These are phyloP conservation scores for Acyrthosiphon pisum DNA, from an alignment of 1,140 invertebrate species.

Conservation along the genomic window DNA sequence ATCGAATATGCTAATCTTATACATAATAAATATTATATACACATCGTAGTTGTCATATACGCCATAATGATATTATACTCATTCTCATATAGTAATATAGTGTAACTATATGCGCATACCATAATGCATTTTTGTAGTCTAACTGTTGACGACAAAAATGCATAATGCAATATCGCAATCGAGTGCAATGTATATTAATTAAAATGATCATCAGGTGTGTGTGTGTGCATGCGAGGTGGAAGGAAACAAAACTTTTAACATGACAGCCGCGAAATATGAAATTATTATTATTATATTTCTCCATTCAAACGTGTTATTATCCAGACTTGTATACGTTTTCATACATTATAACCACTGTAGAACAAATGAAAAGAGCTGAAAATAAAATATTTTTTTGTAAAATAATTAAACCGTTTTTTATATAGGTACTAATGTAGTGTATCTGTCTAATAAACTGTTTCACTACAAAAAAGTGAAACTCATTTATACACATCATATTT, in stretches of 20 bases:
- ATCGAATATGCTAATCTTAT: not conserved
- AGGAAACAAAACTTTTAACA: not conserved
- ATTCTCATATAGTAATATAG: not conserved
- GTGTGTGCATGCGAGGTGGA: not conserved
- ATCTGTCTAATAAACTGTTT: not conserved
- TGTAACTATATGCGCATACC: not conserved
- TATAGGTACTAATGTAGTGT: not conserved
- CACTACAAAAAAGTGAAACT: not conserved
- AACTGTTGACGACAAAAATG: not conserved
- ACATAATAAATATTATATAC: not conserved
- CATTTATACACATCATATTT: not conserved
- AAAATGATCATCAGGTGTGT: not conserved
- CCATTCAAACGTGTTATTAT: not conserved
- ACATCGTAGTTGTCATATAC: too few relatives aligned
- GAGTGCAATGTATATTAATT: not conserved
- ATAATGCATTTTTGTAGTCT: not conserved
- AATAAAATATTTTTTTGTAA: not conserved
- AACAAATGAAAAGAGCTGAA: not conserved
- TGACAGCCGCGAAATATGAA: slow-evolving; percentile 32
- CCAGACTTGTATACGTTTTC: not conserved
- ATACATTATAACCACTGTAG: not conserved
- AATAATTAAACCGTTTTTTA: slow-evolving; percentile 13
- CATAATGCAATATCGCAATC: not conserved
- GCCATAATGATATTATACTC: too few relatives aligned
- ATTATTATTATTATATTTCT: not conserved